These are phyloP conservation scores for Fukomys damarensis DNA, from an alignment of 2,113 vertebrate species.

Conservation along the genomic window DNA sequence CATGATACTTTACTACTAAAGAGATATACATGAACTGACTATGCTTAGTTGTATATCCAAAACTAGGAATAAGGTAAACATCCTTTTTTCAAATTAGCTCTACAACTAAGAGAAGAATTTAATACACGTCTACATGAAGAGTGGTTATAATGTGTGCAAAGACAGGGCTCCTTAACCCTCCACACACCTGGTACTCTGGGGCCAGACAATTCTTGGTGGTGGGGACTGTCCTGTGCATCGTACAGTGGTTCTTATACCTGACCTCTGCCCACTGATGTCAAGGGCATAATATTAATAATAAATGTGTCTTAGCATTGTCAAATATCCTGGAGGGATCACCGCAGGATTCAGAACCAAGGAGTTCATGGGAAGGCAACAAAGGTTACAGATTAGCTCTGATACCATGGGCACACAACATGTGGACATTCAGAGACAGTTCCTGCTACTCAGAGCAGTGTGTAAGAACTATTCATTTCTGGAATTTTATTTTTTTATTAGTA, in stretches of 20 bases:
- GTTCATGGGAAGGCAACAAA: background rate
- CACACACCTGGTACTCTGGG: background rate
- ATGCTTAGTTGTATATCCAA: background rate
- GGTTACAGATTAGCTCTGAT: background rate
- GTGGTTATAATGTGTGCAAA: background rate
- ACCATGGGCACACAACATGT: background rate
- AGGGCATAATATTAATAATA: background rate
- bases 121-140: background rate
- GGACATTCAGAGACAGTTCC: background rate
- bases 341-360: background rate
- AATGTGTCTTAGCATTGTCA: background rate
- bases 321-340: background rate
- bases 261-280: background rate
- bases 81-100: background rate
- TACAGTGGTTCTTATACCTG: background rate
- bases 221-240: background rate
- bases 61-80: background rate
- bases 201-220: background rate
- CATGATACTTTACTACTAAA: background rate
- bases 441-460: no score
- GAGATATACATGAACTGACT: background rate
- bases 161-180: background rate
- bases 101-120: background rate
- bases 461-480: background rate
- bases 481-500: background rate